Evolutionary conservation across 2,888 invertebrate genomes (phyloP).

Genomic region (Plebejus melissa): DNA sequence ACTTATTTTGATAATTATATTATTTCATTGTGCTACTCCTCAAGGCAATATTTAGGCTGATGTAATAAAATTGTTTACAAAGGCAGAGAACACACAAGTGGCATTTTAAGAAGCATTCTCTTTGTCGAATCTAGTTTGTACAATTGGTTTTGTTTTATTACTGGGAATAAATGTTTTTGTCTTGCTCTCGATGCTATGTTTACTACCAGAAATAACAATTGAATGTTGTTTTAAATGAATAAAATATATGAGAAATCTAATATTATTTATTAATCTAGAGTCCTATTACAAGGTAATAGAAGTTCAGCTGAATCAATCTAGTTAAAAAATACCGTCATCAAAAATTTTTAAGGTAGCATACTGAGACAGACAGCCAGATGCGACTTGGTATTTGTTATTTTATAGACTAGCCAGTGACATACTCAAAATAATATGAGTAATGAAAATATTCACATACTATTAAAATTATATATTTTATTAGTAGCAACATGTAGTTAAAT

Average conservation of each 20-base stretch:
- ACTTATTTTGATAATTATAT: background rate
- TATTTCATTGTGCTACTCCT: background rate
- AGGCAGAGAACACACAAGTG: constrained; percentile 23
- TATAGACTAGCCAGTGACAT: background rate
- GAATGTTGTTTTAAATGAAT: background rate
- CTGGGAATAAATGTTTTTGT: background rate
- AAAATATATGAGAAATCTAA: no score
- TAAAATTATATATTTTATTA: background rate
- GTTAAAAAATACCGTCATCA: background rate
- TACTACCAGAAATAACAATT: background rate
- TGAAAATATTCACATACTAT: background rate
- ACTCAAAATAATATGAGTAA: no score
- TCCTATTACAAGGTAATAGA: background rate
- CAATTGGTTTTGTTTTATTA: constrained; percentile 13
- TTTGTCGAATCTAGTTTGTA: constrained; percentile 18
- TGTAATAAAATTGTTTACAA: constrained; percentile 23
- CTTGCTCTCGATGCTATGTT: background rate
- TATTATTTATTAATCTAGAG: background rate
- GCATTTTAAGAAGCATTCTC: constrained; percentile 24
- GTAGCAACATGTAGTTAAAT: background rate
- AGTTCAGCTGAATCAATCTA: background rate
- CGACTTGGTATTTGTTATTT: no score
- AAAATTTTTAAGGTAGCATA: background rate
- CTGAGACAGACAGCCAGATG: no score
- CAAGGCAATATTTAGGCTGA: constrained; percentile 11